Percentiles rank a stretch among this genome's conserved stretches.
Conservation (phyloP, 2,797 vertebrate species). For the Silurus aristotelis region DNA sequence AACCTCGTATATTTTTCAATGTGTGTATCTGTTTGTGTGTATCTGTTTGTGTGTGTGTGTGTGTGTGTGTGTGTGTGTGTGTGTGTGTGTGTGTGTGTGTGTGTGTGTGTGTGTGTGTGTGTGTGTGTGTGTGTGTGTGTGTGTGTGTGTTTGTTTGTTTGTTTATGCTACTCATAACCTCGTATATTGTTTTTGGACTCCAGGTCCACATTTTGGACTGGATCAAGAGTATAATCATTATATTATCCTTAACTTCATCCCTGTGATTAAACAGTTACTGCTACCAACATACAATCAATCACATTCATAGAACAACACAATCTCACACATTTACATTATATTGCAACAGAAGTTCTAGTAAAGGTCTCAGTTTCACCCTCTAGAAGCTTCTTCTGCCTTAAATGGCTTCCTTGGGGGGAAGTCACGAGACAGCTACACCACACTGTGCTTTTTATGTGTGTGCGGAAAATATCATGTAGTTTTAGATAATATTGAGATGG, state of each 20-base stretch:
- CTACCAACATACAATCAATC: background rate
- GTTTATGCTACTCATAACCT: background rate
- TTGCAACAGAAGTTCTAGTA: background rate
- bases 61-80: background rate
- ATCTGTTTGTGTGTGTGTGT: too few relatives aligned
- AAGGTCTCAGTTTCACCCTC: background rate
- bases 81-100: background rate
- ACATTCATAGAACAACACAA: background rate
- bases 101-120: constrained; percentile 1
- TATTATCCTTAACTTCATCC: background rate
- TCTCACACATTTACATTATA: background rate
- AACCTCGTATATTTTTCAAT: background rate
- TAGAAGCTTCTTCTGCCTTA: background rate
- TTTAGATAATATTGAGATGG: constrained; percentile 1
- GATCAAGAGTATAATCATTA: background rate
- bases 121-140: background rate
- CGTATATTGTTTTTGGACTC: background rate
- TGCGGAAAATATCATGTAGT: constrained; percentile 14
- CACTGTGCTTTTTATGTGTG: background rate
- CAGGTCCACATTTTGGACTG: background rate
- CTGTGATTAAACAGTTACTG: background rate
- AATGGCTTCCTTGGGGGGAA: background rate
- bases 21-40: too few relatives aligned
- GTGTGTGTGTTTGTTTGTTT: too few relatives aligned
- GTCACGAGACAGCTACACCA: background rate